Conservation (phyloP, 2,888 invertebrate genomes). For the Ormyrus pomaceus region DNA sequence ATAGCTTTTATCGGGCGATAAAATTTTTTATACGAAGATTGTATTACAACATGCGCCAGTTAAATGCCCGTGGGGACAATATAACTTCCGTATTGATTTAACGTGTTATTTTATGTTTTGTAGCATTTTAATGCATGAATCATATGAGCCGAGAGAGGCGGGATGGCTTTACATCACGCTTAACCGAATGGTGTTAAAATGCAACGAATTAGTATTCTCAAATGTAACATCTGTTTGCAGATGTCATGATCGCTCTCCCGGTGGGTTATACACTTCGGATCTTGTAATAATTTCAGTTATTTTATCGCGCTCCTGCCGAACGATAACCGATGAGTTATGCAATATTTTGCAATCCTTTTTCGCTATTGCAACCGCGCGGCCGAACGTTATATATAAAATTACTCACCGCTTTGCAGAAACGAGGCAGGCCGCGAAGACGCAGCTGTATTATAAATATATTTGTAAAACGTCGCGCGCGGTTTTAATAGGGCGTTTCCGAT, state of each 20-base stretch:
- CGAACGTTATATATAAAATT: too few species aligned
- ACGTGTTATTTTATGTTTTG: conserved; percentile 53
- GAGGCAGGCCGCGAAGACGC: too few species aligned
- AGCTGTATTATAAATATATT: too few species aligned
- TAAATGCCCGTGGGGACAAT: conserved; percentile 39
- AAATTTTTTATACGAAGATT: conserved; percentile 45
- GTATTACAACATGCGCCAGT: conserved; percentile 40
- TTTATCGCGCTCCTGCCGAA: not conserved
- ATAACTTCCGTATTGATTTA: conserved; percentile 53
- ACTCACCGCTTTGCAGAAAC: too few species aligned
- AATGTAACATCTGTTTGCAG: conserved; percentile 45
- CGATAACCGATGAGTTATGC: too few species aligned
- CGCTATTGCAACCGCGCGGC: too few species aligned
- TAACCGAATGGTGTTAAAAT: conserved; percentile 38
- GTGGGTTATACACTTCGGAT: conserved; percentile 12
- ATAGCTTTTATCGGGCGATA: conserved; percentile 50
- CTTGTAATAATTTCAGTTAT: conserved; percentile 18
- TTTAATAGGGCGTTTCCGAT: not conserved
- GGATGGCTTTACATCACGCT: conserved; percentile 15
- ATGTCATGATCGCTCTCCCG: conserved; percentile 1
- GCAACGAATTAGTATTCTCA: conserved; percentile 39
- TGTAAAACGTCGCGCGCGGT: too few species aligned
- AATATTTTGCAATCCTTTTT: too few species aligned
- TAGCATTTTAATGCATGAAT: conserved; percentile 48
- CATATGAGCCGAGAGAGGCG: conserved; percentile 1